phyloP scores from a whole-genome alignment of 64 coral and sea anemone genomes.

The Cladopsammia gracilis region DNA sequence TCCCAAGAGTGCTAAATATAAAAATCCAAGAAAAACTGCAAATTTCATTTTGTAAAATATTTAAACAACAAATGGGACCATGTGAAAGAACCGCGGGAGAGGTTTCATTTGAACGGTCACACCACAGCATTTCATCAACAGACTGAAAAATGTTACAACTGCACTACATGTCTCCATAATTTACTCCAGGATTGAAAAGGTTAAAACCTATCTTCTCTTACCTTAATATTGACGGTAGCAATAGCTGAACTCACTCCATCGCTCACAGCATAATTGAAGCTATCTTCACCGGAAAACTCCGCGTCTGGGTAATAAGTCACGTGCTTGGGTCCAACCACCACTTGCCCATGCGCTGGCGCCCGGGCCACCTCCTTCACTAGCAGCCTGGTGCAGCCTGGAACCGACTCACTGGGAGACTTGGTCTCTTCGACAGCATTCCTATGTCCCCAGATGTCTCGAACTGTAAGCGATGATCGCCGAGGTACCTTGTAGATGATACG shows the following conservation, averaged over 20 bases:
- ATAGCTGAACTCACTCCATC: conserved; percentile 81
- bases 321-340: conserved; percentile 85
- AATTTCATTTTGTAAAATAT: too few species aligned
- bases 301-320: conserved; percentile 93
- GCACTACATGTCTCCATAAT: too few species aligned
- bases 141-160: too few species aligned
- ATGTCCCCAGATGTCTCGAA: conserved; percentile 80
- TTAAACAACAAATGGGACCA: too few species aligned
- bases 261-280: conserved; percentile 88
- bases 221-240: conserved; percentile 93
- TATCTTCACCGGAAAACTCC: conserved; percentile 88
- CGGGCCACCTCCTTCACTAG: conserved; percentile 83
- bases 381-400: conserved; percentile 69
- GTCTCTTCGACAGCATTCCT: conserved; percentile 84
- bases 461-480: conserved; percentile 70
- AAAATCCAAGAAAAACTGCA: too few species aligned
- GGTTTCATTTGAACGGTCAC: too few species aligned
- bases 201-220: not conserved
- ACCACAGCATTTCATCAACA: too few species aligned
- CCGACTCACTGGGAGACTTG: conserved; percentile 78
- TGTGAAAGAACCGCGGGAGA: too few species aligned
- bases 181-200: too few species aligned
- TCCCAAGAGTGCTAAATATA: too few species aligned
- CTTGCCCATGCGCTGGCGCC: conserved; percentile 81
- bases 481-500: conserved; percentile 90